Evolutionary conservation across 2,888 invertebrate species (phyloP), one percentile per base, ranked within the genome.

Genomic region (Synergus itoensis): DNA sequence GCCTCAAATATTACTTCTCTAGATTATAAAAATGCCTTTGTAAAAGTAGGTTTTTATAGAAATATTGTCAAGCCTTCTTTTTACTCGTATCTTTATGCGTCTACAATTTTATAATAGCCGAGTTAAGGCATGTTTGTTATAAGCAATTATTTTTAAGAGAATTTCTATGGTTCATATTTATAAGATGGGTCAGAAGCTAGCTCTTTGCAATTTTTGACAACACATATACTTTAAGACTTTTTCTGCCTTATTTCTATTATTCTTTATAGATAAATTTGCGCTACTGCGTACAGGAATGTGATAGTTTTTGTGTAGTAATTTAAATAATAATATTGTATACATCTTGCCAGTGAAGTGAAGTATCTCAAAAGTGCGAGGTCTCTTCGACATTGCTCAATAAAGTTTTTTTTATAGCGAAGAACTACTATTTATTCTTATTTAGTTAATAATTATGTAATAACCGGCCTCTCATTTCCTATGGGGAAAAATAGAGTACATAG

Each of bases 341-440:
- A 77, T 85, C 85, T 86, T 86, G 86, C 86, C 85, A 86, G 79
- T 83, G 75, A 81, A 80, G 78, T 82, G 57, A 62, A 77, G 21
- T 64, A 40, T 65, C 63, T 65, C 45, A 45, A 77, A 77, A 82
- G 78, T 86, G 82, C 80, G 79, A 84, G 80, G 83, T 80, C 80
- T 83, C 80, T 81, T 83, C 80, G 84, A 79, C 80, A 80, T 88
- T 89, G 89, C 89, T 89, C 89, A 89, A 89, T 89, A 88, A 89
- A 89, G 77, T 81, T 85, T 77, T 82, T 86, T 86, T 36, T 36
- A 36, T 36, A 36, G 0, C 36, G 36, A 36, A 36, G 36, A 36
- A 36, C 7, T 4, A 7, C 36, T 36, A 36, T 36, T 36, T 36
- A 5, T 36, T 5, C 36, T 36, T 36, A 36, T 36, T 36, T 36